phyloP scores from a whole-genome alignment of 2,797 vertebrate species.

The Girardinus metallicus region DNA sequence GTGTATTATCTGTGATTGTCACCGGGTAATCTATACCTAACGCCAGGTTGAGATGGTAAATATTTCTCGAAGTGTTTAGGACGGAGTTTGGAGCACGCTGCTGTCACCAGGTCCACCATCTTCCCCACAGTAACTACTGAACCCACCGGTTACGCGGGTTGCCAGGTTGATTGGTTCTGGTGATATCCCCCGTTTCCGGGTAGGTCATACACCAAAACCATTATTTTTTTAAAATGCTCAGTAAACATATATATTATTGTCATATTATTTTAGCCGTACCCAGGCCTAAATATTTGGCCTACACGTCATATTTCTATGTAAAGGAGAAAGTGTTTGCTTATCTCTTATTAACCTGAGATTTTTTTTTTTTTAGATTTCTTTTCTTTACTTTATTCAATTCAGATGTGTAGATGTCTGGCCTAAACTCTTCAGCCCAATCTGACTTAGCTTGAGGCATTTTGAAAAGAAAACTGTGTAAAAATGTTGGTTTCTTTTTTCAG shows the following conservation, averaged over 20 bases:
- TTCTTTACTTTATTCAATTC: not conserved
- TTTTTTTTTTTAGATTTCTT: not conserved
- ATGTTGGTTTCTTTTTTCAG: not conserved
- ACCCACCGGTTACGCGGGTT: constrained; percentile 59
- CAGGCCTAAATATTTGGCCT: not conserved
- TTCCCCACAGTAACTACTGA: constrained; percentile 73
- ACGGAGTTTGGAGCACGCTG: constrained; percentile 80
- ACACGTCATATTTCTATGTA: not conserved
- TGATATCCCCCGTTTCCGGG: constrained; percentile 43
- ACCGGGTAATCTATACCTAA: constrained; percentile 78
- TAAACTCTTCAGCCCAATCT: too few relatives aligned
- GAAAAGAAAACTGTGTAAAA: not conserved
- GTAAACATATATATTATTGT: not conserved
- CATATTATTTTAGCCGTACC: not conserved
- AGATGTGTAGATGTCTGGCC: not conserved
- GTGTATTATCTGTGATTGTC: constrained; percentile 83
- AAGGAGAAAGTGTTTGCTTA: not conserved
- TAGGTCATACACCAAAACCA: not conserved
- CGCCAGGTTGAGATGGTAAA: constrained; percentile 70
- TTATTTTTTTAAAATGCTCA: not conserved
- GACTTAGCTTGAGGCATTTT: not conserved
- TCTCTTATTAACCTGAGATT: not conserved
- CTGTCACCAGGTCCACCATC: constrained; percentile 81
- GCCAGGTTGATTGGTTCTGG: constrained; percentile 55
- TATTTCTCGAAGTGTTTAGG: constrained; percentile 76